phyloP scores from a whole-genome alignment of 2,113 vertebrate genomes.

The Hippocampus abdominalis region DNA sequence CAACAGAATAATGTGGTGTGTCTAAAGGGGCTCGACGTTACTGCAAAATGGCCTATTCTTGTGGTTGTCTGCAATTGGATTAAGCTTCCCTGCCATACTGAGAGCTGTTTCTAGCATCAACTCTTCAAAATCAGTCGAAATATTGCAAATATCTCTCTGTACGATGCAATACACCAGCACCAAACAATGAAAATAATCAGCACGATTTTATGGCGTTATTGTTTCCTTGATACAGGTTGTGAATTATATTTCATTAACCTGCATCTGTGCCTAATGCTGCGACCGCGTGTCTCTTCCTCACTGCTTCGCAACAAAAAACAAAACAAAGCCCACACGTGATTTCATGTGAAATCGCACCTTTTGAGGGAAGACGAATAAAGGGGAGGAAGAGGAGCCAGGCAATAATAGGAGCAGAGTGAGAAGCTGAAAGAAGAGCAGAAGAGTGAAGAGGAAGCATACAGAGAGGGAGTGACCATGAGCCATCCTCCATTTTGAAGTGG shows the following conservation, averaged over 20 bases:
- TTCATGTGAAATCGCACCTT: slow-evolving; percentile 21
- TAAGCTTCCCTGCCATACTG: background rate
- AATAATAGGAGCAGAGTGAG: background rate
- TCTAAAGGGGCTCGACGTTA: too few species aligned
- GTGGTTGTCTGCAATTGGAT: too few species aligned
- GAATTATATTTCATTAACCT: background rate
- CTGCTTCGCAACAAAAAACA: slow-evolving; percentile 4
- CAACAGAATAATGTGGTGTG: background rate
- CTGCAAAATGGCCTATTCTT: too few species aligned
- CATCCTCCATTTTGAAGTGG: slow-evolving; percentile 50
- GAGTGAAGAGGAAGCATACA: background rate
- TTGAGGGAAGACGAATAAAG: background rate
- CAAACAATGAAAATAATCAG: background rate
- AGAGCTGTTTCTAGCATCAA: background rate
- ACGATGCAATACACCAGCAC: background rate
- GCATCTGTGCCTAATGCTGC: background rate
- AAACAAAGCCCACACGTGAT: slow-evolving; percentile 5
- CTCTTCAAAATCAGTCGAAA: background rate
- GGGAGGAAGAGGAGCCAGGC: slow-evolving; percentile 10
- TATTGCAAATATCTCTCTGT: background rate
- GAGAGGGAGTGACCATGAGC: slow-evolving; percentile 22
- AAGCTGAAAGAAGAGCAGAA: background rate
- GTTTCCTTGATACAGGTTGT: background rate
- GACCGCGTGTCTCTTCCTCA: background rate
- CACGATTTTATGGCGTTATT: background rate